phyloP scores from a whole-genome alignment of 2,113 vertebrate species.

The Catharus minimus region DNA sequence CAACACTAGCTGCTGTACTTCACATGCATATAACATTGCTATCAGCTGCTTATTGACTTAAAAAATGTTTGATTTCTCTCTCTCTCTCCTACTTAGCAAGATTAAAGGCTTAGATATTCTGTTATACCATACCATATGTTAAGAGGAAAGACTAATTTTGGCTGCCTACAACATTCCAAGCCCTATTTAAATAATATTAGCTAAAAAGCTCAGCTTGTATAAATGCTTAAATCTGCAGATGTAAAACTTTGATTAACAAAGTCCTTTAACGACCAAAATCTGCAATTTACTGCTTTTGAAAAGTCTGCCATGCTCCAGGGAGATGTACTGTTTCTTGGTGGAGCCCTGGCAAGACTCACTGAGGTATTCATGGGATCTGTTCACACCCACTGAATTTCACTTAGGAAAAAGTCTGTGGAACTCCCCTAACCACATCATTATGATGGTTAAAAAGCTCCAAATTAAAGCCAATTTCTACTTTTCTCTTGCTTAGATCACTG shows the following conservation, averaged over 20 bases:
- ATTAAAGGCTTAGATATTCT: slow-evolving; percentile 59
- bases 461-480: not conserved
- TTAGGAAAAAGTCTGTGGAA: not conserved
- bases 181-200: slow-evolving; percentile 47
- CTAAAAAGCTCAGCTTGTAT: slow-evolving; percentile 21
- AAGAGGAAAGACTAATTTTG: slow-evolving; percentile 42
- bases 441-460: not conserved
- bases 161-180: slow-evolving; percentile 45
- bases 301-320: slow-evolving; percentile 22
- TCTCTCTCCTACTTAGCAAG: slow-evolving; percentile 46
- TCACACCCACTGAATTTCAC: slow-evolving; percentile 18
- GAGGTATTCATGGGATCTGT: not conserved
- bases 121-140: slow-evolving; percentile 37
- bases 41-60: slow-evolving; percentile 43
- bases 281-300: slow-evolving; percentile 30
- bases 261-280: slow-evolving; percentile 32
- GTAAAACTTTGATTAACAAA: slow-evolving; percentile 33
- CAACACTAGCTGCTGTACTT: slow-evolving; percentile 31
- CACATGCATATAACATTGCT: slow-evolving; percentile 30
- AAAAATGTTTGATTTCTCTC: slow-evolving; percentile 42
- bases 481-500: not conserved
- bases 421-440: not conserved
- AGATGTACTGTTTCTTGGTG: slow-evolving; percentile 29
- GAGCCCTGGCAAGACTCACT: slow-evolving; percentile 8
- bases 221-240: slow-evolving; percentile 58